Conservation (phyloP, 2,113 vertebrate species). For the Dipodomys ordii region DNA sequence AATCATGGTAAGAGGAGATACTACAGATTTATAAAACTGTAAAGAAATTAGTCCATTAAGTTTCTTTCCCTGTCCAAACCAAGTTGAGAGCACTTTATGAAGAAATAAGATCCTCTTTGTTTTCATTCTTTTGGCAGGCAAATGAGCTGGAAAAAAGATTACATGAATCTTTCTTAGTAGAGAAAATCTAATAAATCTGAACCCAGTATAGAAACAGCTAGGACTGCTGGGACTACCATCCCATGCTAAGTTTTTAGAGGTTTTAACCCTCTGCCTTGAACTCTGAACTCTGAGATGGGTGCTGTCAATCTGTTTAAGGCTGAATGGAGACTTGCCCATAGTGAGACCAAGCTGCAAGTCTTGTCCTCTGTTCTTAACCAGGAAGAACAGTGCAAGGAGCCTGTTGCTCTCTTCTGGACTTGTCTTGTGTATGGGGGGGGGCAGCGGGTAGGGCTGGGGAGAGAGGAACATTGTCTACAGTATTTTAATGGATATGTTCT, state of each 20-base stretch:
- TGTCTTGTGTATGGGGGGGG: too few species aligned
- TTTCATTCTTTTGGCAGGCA: neutral
- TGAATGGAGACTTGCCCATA: too few species aligned
- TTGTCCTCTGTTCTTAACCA: neutral
- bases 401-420: too few species aligned
- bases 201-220: neutral
- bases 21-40: neutral
- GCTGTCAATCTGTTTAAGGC: too few species aligned
- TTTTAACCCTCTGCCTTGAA: too few species aligned
- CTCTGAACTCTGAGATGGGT: too few species aligned
- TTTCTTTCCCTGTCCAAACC: neutral
- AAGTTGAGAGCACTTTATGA: neutral
- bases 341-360: too few species aligned
- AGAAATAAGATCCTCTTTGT: neutral
- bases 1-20: too few species aligned
- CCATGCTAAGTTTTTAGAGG: neutral
- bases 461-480: too few species aligned
- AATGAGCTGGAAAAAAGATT: neutral
- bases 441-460: too few species aligned
- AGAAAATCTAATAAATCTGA: neutral
- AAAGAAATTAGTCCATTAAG: too few species aligned
- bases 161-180: neutral
- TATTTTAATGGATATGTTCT: neutral
- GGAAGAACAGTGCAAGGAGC: too few species aligned
- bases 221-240: rapidly evolving